Conservation (phyloP, 2,888 invertebrate genomes). For the Mesorhabditis spiculigera region DNA sequence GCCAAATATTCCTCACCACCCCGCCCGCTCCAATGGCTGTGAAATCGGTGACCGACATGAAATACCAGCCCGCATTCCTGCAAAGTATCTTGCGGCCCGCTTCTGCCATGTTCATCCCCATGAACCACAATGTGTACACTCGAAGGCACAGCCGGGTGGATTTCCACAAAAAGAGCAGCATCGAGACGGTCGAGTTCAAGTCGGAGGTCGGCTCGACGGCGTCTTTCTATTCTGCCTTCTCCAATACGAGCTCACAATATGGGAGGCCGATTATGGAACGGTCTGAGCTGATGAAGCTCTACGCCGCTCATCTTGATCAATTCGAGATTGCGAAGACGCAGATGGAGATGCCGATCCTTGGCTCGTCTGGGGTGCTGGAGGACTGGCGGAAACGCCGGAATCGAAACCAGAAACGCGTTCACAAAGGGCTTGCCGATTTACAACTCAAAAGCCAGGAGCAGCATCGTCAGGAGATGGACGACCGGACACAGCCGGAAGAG, state of each 20-base stretch:
- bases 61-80: slow-evolving; percentile 30
- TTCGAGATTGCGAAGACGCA: no score
- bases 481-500: no score
- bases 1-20: slow-evolving; percentile 26
- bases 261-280: neutral
- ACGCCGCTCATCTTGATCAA: no score
- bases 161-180: slow-evolving; percentile 1
- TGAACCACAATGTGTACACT: neutral
- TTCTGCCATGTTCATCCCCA: neutral
- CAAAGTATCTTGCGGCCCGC: slow-evolving; percentile 22
- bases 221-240: slow-evolving; percentile 12
- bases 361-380: no score
- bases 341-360: no score
- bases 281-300: no score
- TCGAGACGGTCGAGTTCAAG: slow-evolving; percentile 7
- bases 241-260: neutral
- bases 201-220: slow-evolving; percentile 1
- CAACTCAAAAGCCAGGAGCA: no score
- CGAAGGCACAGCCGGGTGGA: neutral
- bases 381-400: no score
- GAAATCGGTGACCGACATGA: slow-evolving; percentile 23
- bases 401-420: no score
- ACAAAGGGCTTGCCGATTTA: no score
- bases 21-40: slow-evolving; percentile 20
- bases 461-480: no score